Evolutionary conservation across 1,140 invertebrate species (phyloP), one percentile per base, ranked within the genome.

Genomic region (Olivierus martensii): DNA sequence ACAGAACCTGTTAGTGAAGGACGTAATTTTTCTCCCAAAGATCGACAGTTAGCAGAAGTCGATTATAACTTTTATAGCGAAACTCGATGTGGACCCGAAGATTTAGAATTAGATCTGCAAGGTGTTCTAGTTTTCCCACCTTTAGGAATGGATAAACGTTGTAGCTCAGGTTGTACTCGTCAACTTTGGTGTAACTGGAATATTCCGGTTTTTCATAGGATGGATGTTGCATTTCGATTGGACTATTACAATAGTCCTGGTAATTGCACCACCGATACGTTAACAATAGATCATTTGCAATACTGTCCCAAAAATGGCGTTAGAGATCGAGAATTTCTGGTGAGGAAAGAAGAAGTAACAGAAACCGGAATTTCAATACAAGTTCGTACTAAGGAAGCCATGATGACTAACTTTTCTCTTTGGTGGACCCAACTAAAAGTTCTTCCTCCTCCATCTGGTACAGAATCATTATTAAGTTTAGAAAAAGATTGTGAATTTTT

Each of bases 401-500:
- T 46, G 19, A 35, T 37, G 6, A 53, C 28, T 2, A 57, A 58
- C 11, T 60, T 61, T 28, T 51, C 51, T 18, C 43, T 61, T 3
- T 38, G 49, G 39, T 61, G 58, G 58, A 61, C 60, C 2, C 58
- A 60, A 17, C 19, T 61, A 9, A 55, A 55, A 35, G 54, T 61
- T 36, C 28, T 61, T 14, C 60, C 60, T 12, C 41, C 56, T 0
- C 15, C 53, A 7, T 51, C 55, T 3, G 53, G 52, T 10, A 49
- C 58, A 3, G 56, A 58, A 10, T 35, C 48, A 18, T 22, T 60
- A 11, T 56, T 61, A 4, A 55, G 55, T 0, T 34, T 61, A 28
- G 51, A 49, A 0, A 52, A 58, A 42, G 67, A 67, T 7, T 72
- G 85, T 61, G 83, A 82, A 55, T 92, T 90, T 60, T 74, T 82